Evolutionary conservation across 2,888 invertebrate species (phyloP).

Genomic region (Calephelis perditalis): DNA sequence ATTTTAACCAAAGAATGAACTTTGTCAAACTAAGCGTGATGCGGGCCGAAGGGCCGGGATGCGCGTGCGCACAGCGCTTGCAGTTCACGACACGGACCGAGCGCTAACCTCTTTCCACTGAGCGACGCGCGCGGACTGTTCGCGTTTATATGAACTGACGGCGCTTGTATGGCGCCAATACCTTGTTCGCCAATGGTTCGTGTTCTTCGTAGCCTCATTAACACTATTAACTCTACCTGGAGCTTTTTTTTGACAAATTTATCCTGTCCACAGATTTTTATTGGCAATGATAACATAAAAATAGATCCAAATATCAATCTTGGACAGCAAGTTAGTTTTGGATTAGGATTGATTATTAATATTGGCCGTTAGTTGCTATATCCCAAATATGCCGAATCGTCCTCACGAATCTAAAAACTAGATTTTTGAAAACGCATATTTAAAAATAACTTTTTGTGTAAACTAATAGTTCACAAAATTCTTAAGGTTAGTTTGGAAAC

Average conservation of each 20-base stretch:
- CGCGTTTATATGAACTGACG: slow-evolving; percentile 39
- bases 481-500: no score
- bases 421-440: no score
- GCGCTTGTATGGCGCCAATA: slow-evolving; percentile 31
- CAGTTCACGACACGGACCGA: slow-evolving; percentile 50
- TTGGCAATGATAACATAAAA: no score
- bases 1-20: slow-evolving; percentile 42
- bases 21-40: slow-evolving; percentile 34
- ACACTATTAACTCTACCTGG: slow-evolving; percentile 29
- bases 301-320: no score
- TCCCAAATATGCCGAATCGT: no score
- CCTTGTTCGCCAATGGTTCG: slow-evolving; percentile 29
- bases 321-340: no score
- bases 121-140: slow-evolving; percentile 50
- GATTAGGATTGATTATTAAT: no score
- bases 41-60: slow-evolving; percentile 40
- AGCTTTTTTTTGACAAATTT: slow-evolving; percentile 25
- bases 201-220: slow-evolving; percentile 34
- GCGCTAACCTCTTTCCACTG: slow-evolving; percentile 60
- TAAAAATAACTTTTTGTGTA: no score
- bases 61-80: slow-evolving; percentile 56
- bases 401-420: no score
- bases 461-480: no score
- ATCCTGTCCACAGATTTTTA: no score
- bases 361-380: no score